Percentiles rank a stretch among this genome's conserved stretches.
These are phyloP conservation scores for Falco naumanni DNA, from an alignment of 2,797 vertebrate species.

Conservation along the genomic window DNA sequence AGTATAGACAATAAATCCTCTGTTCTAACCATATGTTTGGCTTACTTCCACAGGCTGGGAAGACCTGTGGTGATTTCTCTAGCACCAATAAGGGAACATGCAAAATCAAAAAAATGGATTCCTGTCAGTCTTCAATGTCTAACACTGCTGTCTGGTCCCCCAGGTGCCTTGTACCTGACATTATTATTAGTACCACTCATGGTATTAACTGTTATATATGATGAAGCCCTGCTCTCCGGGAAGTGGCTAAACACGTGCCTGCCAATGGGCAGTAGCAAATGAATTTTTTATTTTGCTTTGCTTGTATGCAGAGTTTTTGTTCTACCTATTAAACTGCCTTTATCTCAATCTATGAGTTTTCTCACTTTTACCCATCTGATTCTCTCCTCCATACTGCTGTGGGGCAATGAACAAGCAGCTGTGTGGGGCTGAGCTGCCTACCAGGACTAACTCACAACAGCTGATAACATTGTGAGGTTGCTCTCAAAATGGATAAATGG, in stretches of 20 bases:
- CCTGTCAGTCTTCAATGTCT: not conserved
- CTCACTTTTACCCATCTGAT: not conserved
- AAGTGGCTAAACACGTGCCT: not conserved
- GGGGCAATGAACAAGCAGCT: not conserved
- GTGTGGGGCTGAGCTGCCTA: not conserved
- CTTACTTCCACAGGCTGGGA: not conserved
- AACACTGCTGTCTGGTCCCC: not conserved
- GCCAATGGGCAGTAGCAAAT: not conserved
- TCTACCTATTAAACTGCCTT: not conserved
- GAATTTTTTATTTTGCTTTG: not conserved
- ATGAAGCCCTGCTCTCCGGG: not conserved
- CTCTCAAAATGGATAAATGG: not conserved
- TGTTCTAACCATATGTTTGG: not conserved
- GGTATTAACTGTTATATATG: fast-evolving
- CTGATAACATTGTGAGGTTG: not conserved
- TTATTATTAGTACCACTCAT: not conserved
- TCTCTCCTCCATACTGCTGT: fast-evolving
- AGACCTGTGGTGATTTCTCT: not conserved
- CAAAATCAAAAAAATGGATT: not conserved
- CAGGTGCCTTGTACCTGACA: not conserved
- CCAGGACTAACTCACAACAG: not conserved
- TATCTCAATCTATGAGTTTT: not conserved
- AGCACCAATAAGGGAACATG: not conserved
- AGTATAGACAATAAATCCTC: not conserved
- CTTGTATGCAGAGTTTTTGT: not conserved